Base-by-base conservation (phyloP, 2,113 vertebrate species). In the Vicugna pacos region DNA sequence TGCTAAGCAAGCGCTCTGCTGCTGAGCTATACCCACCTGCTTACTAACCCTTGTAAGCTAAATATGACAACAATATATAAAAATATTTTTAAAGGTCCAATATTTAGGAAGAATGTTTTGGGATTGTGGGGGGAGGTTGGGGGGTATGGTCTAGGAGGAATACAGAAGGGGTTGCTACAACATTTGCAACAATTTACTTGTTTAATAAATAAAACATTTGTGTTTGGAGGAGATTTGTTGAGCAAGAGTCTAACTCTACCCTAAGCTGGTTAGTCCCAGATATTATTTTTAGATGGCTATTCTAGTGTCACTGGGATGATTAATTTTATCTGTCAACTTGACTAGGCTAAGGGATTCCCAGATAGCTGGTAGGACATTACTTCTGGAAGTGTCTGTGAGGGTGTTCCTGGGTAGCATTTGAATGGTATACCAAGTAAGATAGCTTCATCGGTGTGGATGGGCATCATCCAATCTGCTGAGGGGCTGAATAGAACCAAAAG, bases 151-250 rank as follows among this genome's bases (percentile, higher is more conserved):
- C 8, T 75, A 50, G 69, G 24, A 54, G 48, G 46, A 50, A 58
- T 60, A 38, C 16, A 64, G 50, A 91, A 92, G 56, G 24, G 20
- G 48, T 65, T 54, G 48, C 48, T 65, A 65, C 12, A 65, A 26
- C n/a, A 56, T 46, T 38, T 38, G 13, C 13, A 56, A 80, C 16
- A 64, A 12, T 62, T 54, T 46, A 56, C 35, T 80, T 24, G 48
- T 77, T 76, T 93, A 35, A 77, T 79, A 93, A 93, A 69, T 50
- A 70, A 87, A 80, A 80, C 32, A 72, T 46, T 24, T 52, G 32
- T 42, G 14, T 54, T 64, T 80, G 24, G 46, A 82, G 62, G 16
- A 79, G 56, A 48, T 20, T 70, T 12, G 56, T 15, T 60, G 26
- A 69, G 22, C 50, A 77, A 76, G 52, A 80, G 32, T 72, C 42